phyloP scores from a whole-genome alignment of 1,140 invertebrate genomes.

The Heliconius melpomene region DNA sequence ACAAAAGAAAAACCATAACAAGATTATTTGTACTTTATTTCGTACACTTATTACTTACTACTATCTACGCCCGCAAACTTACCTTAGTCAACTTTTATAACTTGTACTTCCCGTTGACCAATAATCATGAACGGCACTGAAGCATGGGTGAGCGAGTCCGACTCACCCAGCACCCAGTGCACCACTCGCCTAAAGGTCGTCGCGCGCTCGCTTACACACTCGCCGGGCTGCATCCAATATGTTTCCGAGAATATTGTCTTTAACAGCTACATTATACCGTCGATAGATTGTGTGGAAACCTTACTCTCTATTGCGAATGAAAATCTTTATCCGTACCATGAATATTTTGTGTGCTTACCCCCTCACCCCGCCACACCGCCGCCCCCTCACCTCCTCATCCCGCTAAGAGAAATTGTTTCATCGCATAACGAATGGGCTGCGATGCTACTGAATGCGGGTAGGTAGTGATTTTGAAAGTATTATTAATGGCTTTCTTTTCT shows the following conservation, averaged over 20 bases:
- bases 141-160: too few species aligned
- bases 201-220: slow-evolving; percentile 76
- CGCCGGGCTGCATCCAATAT: slow-evolving; percentile 78
- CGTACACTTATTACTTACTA: fast-evolving
- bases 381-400: slow-evolving; percentile 12
- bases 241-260: slow-evolving; percentile 78
- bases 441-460: background rate
- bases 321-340: slow-evolving; percentile 59
- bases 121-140: too few species aligned
- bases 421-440: slow-evolving; percentile 5
- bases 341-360: slow-evolving; percentile 62
- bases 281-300: slow-evolving; percentile 68
- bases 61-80: too few species aligned
- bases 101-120: too few species aligned
- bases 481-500: background rate
- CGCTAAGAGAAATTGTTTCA: slow-evolving; percentile 19
- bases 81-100: too few species aligned
- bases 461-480: background rate
- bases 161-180: slow-evolving; percentile 34
- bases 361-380: background rate
- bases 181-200: slow-evolving; percentile 41
- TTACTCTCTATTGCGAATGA: slow-evolving; percentile 46
- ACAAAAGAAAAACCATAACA: too few species aligned
- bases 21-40: too few species aligned
- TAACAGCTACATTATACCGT: slow-evolving; percentile 77